phyloP scores from a whole-genome alignment of 1,140 invertebrate genomes.

The Lanistes nyassanus region DNA sequence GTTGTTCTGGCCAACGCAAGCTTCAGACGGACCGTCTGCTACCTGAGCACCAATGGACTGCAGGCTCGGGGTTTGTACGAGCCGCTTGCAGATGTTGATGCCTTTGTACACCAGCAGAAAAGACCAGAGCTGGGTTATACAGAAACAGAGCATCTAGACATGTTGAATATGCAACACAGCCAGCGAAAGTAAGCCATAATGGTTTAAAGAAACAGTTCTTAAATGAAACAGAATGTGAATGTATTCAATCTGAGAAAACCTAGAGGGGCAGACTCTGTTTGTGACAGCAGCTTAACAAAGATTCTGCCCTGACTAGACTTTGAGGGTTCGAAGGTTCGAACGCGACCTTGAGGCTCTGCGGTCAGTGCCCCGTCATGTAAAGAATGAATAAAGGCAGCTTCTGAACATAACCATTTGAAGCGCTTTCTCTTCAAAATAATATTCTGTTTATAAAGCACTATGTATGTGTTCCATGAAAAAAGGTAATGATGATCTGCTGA shows the following conservation, averaged over 20 bases:
- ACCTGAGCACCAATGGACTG: slow-evolving; percentile 29
- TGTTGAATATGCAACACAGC: no score
- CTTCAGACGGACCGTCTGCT: slow-evolving; percentile 11
- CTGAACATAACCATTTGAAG: background rate
- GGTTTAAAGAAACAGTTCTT: background rate
- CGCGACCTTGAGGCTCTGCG: no score
- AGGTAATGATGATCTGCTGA: background rate
- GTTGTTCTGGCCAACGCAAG: slow-evolving; percentile 28
- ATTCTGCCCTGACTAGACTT: no score
- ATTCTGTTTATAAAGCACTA: background rate
- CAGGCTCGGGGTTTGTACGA: slow-evolving; percentile 15
- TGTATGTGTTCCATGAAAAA: background rate
- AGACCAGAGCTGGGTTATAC: background rate
- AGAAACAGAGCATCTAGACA: background rate
- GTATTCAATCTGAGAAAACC: background rate
- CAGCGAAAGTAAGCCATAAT: background rate
- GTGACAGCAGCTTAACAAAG: no score
- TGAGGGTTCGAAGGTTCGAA: no score
- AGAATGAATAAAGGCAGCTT: no score
- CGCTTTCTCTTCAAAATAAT: background rate
- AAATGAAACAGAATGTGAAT: background rate
- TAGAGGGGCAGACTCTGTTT: background rate
- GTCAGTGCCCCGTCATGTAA: no score
- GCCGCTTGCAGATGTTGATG: slow-evolving; percentile 19
- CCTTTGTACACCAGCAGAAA: slow-evolving; percentile 18